Evolutionary conservation across 2,113 vertebrate genomes (phyloP).

Genomic region (Cyprinodon tularosa): DNA sequence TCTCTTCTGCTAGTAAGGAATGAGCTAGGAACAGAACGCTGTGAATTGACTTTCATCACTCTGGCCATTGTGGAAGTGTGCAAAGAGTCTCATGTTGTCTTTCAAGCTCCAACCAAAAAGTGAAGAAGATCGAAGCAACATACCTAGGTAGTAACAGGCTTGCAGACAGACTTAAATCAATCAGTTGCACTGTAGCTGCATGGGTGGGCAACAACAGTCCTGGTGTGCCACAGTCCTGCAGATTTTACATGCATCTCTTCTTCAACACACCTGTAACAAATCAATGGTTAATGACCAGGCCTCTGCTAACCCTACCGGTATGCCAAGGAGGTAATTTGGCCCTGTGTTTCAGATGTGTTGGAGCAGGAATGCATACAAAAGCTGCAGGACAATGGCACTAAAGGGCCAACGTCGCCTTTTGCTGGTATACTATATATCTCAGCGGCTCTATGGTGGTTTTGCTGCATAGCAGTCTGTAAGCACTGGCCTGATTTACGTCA

Average conservation of each 20-base stretch:
- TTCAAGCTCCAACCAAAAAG: conserved; percentile 37
- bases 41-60: conserved; percentile 70
- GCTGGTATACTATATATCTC: not conserved
- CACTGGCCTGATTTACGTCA: conserved; percentile 57
- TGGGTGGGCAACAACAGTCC: too few species aligned
- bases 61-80: conserved; percentile 57
- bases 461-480: conserved; percentile 29
- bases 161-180: not conserved
- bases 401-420: too few species aligned
- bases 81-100: conserved; percentile 44
- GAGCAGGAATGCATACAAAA: too few species aligned
- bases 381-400: too few species aligned
- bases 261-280: too few species aligned
- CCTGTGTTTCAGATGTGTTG: too few species aligned
- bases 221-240: too few species aligned
- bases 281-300: too few species aligned
- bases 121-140: conserved; percentile 38
- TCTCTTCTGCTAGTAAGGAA: conserved; percentile 46
- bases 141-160: conserved; percentile 12
- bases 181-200: not conserved
- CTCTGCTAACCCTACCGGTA: too few species aligned
- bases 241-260: too few species aligned
- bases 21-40: conserved; percentile 43
- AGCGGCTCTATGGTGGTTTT: conserved; percentile 13
- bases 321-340: too few species aligned